Evolutionary conservation across 2,888 invertebrate species (phyloP), one percentile per base, ranked within the genome.

Genomic region (Sacculina carcini): DNA sequence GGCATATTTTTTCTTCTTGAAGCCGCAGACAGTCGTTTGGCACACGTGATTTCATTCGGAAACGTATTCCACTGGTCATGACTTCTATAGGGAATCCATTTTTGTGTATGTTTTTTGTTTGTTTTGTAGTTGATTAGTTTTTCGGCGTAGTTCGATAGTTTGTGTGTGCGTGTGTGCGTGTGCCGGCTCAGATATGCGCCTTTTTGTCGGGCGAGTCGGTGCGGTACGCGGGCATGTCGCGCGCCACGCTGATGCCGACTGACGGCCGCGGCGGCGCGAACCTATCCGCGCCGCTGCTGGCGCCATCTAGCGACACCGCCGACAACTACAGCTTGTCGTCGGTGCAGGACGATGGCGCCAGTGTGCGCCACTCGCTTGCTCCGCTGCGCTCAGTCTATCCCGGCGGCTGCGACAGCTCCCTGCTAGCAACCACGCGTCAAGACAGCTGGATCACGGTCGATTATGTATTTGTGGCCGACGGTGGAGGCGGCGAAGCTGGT

Each of bases 401-500:
- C 2, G 28, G 29, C 10, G 40, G 40, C n/a, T 9, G 26, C n/a
- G 12, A 19, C 1, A 6, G 23, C 23, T 2, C 6, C 24, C 14
- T 50, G 19, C 54, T 51, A 16, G 55, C 52, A 14, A 54, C 55
- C 14, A 55, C 56, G 1, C 34, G 39, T 7, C 54, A 54, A 19
- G 32, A 50, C 19, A 19, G 34, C 12, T 54, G 55, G 56, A 31
- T 48, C 14, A 48, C 54, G 1, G 56, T 56, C 4, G 56, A 56
- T 48, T 56, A 56, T 38, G 47, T 56, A 16, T 31, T 55, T n/a
- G 54, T 50, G 12, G n/a, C 5, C 7, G 16, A 32, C 12, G n/a
- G 21, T 14, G 31, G 29, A 12, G 23, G 23, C 6, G n/a, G 38
- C 16, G 28, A 48, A 5, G 56, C 54, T 16, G 53, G 52, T 21